These are phyloP conservation scores for Cyprinodon diabolis DNA, from an alignment of 2,797 vertebrate genomes.

Conservation along the genomic window DNA sequence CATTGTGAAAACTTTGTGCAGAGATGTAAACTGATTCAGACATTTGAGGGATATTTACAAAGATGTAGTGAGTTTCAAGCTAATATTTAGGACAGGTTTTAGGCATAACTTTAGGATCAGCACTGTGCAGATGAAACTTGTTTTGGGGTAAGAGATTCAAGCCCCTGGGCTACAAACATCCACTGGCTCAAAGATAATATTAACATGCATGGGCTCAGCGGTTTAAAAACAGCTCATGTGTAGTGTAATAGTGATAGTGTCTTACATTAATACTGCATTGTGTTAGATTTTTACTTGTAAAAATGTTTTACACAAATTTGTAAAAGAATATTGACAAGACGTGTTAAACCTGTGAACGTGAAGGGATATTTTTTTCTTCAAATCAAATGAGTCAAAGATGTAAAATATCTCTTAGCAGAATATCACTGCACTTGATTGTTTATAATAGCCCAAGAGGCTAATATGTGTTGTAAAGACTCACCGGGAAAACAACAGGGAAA, in stretches of 20 bases:
- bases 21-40: background rate
- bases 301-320: background rate
- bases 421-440: background rate
- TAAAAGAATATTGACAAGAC: background rate
- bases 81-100: background rate
- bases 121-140: background rate
- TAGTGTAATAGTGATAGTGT: background rate
- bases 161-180: background rate
- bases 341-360: slow-evolving; percentile 3
- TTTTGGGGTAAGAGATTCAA: background rate
- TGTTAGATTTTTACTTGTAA: slow-evolving; percentile 5
- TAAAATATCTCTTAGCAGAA: background rate
- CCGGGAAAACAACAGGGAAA: background rate
- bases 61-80: background rate
- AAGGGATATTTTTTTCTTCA: background rate
- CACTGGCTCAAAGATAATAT: background rate
- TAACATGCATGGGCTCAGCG: background rate
- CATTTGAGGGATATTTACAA: background rate
- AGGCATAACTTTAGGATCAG: background rate
- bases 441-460: background rate
- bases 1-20: background rate
- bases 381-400: background rate
- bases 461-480: background rate
- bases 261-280: background rate
- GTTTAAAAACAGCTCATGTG: background rate